Evolutionary conservation across 2,113 vertebrate species (phyloP).

Genomic region (Thunnus thynnus): DNA sequence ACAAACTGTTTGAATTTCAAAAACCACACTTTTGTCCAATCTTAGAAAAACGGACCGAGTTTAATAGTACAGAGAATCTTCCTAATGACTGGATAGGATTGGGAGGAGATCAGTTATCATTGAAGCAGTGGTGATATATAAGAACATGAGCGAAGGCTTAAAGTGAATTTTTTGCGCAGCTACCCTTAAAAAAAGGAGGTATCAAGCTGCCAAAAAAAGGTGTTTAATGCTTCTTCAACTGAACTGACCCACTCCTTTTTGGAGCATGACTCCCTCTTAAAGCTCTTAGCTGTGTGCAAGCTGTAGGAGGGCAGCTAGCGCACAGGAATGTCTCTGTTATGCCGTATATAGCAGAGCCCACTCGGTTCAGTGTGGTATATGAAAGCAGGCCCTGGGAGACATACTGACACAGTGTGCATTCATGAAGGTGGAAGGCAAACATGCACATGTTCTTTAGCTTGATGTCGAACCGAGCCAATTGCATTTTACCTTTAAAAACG

Average conservation of each 20-base stretch:
- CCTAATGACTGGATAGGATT: background rate
- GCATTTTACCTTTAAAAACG: constrained; percentile 60
- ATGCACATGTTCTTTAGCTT: constrained; percentile 33
- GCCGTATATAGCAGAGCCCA: constrained; percentile 61
- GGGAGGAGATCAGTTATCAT: background rate
- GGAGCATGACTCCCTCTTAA: constrained; percentile 53
- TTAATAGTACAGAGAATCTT: constrained; percentile 12
- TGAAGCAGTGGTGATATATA: background rate
- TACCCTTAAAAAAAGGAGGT: constrained; percentile 29
- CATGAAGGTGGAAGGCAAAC: constrained; percentile 53
- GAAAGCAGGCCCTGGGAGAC: constrained; percentile 66
- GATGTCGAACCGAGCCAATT: constrained; percentile 49
- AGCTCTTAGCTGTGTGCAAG: constrained; percentile 58
- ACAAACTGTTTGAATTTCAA: constrained; percentile 38
- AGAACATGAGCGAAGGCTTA: background rate
- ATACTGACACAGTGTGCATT: constrained; percentile 22
- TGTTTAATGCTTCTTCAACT: constrained; percentile 56
- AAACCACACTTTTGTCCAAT: constrained; percentile 37
- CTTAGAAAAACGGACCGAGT: constrained; percentile 4
- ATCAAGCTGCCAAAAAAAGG: constrained; percentile 39
- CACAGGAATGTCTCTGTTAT: constrained; percentile 63
- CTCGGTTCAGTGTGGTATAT: constrained; percentile 51
- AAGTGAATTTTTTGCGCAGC: constrained; percentile 24
- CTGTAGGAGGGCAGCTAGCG: constrained; percentile 59
- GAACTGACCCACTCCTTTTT: constrained; percentile 57